phyloP scores from a whole-genome alignment of 92 coral and sea anemone genomes.

The Actinernus sp. region DNA sequence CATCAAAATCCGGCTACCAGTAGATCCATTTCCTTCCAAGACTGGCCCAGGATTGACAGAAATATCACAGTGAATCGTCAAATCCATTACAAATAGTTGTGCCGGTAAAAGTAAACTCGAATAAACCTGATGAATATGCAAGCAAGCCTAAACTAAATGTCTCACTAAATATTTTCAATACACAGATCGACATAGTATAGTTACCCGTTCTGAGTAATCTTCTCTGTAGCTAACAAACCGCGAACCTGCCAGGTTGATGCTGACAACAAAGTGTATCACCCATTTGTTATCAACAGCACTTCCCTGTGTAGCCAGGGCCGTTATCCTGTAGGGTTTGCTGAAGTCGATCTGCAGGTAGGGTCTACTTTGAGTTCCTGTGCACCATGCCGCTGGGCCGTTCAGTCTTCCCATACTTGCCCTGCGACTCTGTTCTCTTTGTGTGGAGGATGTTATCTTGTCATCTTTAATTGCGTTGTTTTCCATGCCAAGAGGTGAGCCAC shows the following conservation, averaged over 20 bases:
- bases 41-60: no score
- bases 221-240: conserved; percentile 21
- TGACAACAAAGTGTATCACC: conserved; percentile 29
- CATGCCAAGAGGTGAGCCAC: conserved; percentile 46
- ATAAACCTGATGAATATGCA: no score
- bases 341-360: conserved; percentile 47
- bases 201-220: conserved; percentile 6
- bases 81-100: no score
- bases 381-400: conserved; percentile 31
- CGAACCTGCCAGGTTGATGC: conserved; percentile 23
- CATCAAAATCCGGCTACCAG: no score
- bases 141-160: no score
- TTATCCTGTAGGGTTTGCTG: conserved; percentile 15
- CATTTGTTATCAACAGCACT: conserved; percentile 20
- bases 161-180: no score
- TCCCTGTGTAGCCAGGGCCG: conserved; percentile 60
- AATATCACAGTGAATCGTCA: no score
- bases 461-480: conserved; percentile 12
- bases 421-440: neutral
- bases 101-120: no score
- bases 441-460: conserved; percentile 29
- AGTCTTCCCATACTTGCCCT: conserved; percentile 21
- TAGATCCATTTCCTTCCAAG: no score
- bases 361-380: conserved; percentile 6
- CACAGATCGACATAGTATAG: no score